Percentiles rank a stretch among this genome's conserved stretches.
These are phyloP conservation scores for Scophthalmus maximus DNA, from an alignment of 2,113 vertebrate species.

Conservation along the genomic window DNA sequence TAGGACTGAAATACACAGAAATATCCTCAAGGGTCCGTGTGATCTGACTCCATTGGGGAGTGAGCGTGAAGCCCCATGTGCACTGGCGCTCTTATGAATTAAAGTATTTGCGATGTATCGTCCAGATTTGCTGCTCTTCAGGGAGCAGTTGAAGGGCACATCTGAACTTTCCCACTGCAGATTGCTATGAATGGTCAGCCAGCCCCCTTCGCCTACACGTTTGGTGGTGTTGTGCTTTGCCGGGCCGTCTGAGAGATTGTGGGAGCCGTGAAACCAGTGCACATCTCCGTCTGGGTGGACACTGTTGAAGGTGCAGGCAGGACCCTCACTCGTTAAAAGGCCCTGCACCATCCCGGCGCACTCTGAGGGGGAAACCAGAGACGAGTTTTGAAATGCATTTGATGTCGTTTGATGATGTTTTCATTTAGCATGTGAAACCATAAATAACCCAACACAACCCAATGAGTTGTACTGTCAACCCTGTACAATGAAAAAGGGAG, in stretches of 20 bases:
- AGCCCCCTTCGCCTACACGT: slow-evolving; percentile 27
- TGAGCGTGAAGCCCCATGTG: not conserved
- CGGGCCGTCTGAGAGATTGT: slow-evolving; percentile 20
- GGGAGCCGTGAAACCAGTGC: slow-evolving; percentile 61
- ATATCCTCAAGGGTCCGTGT: not conserved
- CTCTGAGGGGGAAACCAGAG: slow-evolving; percentile 50
- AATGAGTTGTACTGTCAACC: not conserved
- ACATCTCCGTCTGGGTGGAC: slow-evolving; percentile 66
- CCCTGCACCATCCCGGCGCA: not conserved
- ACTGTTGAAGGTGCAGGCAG: slow-evolving; percentile 57
- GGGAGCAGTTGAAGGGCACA: slow-evolving; percentile 54
- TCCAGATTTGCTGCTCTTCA: slow-evolving; percentile 43
- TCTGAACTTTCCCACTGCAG: not conserved
- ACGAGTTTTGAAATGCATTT: slow-evolving; percentile 17
- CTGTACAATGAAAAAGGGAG: not conserved
- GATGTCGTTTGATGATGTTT: not conserved
- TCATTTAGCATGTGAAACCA: not conserved
- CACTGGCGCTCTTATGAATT: not conserved
- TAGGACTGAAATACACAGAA: slow-evolving; percentile 16
- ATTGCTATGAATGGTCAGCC: slow-evolving; percentile 51
- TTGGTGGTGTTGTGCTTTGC: not conserved
- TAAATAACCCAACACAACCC: not conserved
- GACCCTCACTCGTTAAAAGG: accelerated
- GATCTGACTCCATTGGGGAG: not conserved
- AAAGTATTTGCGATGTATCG: slow-evolving; percentile 45